phyloP scores from a whole-genome alignment of 2,888 invertebrate genomes.

The Chaetoderma sp. region DNA sequence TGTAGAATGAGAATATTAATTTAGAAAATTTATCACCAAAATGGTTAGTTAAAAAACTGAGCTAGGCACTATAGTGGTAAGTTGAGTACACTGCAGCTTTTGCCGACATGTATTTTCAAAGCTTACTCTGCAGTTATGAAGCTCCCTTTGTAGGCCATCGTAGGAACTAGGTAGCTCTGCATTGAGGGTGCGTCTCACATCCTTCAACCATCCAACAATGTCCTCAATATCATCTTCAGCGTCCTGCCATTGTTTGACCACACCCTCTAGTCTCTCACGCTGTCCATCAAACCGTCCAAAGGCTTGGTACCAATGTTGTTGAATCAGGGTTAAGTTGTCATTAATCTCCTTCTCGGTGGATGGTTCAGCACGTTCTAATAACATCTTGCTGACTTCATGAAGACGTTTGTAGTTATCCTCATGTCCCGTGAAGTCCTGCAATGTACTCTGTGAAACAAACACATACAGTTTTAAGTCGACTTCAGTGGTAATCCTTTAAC shows the following conservation, averaged over 20 bases:
- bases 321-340: conserved; percentile 45
- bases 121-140: conserved; percentile 58
- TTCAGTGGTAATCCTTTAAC: too few relatives aligned
- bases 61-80: too few relatives aligned
- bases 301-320: conserved; percentile 50
- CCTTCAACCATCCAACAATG: conserved; percentile 59
- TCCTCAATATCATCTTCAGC: conserved; percentile 64
- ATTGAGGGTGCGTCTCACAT: conserved; percentile 46
- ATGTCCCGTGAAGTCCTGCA: conserved; percentile 53
- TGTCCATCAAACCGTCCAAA: conserved; percentile 48
- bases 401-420: conserved; percentile 57
- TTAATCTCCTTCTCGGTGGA: conserved; percentile 44
- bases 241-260: conserved; percentile 56
- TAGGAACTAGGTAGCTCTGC: conserved; percentile 55
- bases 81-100: too few relatives aligned
- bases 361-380: conserved; percentile 51
- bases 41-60: too few relatives aligned
- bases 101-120: too few relatives aligned
- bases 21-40: too few relatives aligned
- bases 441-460: conserved; percentile 42
- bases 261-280: conserved; percentile 47
- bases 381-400: conserved; percentile 48
- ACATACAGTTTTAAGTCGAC: not conserved
- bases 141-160: conserved; percentile 57
- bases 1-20: too few relatives aligned